Conservation (phyloP, 2,888 invertebrate genomes). For the Heliconius hortense region DNA sequence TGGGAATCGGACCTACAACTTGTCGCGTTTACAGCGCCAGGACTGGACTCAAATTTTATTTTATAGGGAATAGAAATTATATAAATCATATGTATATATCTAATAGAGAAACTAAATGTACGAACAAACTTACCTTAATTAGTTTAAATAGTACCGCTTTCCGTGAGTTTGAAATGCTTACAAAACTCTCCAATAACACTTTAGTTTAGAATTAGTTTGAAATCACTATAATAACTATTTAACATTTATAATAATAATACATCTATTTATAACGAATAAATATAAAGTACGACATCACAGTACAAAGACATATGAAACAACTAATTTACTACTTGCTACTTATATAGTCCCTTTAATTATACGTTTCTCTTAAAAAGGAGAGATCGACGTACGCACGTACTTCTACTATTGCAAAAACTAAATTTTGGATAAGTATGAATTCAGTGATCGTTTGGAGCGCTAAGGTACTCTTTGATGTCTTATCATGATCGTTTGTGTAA, state of each 20-base stretch:
- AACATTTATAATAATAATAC: neutral
- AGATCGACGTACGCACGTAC: conserved; percentile 33
- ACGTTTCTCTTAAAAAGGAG: conserved; percentile 29
- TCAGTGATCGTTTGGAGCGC: conserved; percentile 20
- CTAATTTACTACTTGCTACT: conserved; percentile 23
- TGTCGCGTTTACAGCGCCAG: too few species aligned
- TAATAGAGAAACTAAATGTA: neutral
- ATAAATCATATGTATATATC: too few species aligned
- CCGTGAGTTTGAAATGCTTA: neutral
- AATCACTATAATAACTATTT: too few species aligned
- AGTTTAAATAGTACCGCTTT: neutral
- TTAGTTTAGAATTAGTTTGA: too few species aligned
- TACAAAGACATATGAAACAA: conserved; percentile 16
- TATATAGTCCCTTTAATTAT: conserved; percentile 36
- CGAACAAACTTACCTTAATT: neutral
- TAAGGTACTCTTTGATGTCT: conserved; percentile 24
- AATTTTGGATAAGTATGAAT: conserved; percentile 32
- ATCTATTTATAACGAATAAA: neutral
- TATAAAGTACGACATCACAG: neutral
- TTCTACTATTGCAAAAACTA: conserved; percentile 33
- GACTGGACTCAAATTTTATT: too few species aligned
- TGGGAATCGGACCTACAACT: too few species aligned
- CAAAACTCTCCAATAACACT: too few species aligned
- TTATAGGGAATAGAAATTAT: too few species aligned
- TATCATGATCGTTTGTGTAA: neutral